Evolutionary conservation across 2,888 invertebrate genomes (phyloP), one percentile per base, ranked within the genome.

Genomic region (Incurvaria masculella): DNA sequence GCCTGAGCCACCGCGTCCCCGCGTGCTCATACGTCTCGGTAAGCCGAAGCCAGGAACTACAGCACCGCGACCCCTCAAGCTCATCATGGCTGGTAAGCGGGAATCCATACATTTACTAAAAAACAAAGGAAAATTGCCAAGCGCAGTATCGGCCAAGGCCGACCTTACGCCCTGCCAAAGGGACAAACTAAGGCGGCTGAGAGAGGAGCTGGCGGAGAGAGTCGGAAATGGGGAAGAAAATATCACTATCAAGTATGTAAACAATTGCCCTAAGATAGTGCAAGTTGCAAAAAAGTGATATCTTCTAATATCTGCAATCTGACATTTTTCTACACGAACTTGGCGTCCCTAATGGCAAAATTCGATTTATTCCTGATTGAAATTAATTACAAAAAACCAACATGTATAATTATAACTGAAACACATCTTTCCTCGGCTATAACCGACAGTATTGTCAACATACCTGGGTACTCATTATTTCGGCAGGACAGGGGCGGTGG

Each of bases 181-280:
- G 21, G 41, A 41, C 21, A 19, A 41, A 20, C 41, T 41, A n/a
- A 41, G 21, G 21, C 10, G 21, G 41, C 17, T 41, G 41, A 19
- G 41, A n/a, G 17, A 41, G 14, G 41, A 41, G n/a, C 21, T 41
- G 41, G 41, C 41, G n/a, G 41, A 41, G 21, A 41, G 41, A 41
- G 21, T 20, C 41, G 41, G 11, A 6, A 41, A 41, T 11, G 19
- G 41, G 11, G 41, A 41, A n/a, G 41, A 4, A 14, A 21, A 16
- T 17, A 41, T 20, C 19, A 41, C 41, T 11, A 41, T 41, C 3
- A 41, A 41, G 21, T 41, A 41, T 41, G 17, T 41, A 4, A 41
- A 41, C 14, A 41, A 41, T n/a, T 41, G 21, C 41, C 17, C 6
- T 11, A 41, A 41, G 41, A 41, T 41, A 20, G 41, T 41, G 19